Evolutionary conservation across 2,113 vertebrate species (phyloP).

Genomic region (Dinomys branickii): DNA sequence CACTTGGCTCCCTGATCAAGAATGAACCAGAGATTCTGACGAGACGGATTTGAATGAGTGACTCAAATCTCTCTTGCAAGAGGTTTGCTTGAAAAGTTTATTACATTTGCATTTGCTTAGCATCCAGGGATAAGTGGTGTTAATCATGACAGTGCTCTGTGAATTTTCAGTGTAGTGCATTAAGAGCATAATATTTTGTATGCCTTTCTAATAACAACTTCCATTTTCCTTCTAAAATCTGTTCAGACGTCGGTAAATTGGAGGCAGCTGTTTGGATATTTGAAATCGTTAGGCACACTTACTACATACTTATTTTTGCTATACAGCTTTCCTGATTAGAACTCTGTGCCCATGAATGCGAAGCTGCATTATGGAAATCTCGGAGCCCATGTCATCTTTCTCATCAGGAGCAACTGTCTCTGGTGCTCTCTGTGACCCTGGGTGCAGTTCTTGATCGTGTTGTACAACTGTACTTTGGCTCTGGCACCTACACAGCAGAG

Average conservation of each 20-base stretch:
- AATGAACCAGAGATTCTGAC: background rate
- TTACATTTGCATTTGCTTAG: slow-evolving; percentile 25
- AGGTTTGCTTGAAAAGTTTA: slow-evolving; percentile 17
- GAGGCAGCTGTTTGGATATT: background rate
- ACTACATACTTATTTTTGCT: background rate
- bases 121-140: slow-evolving; percentile 54
- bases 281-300: background rate
- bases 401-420: background rate
- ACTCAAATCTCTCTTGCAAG: slow-evolving; percentile 38
- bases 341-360: background rate
- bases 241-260: background rate
- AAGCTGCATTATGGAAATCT: background rate
- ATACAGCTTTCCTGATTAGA: background rate
- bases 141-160: slow-evolving; percentile 57
- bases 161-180: slow-evolving; percentile 28
- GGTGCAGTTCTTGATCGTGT: background rate
- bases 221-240: slow-evolving; percentile 15
- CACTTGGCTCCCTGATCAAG: background rate
- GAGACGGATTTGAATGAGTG: background rate
- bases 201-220: background rate
- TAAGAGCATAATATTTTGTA: background rate
- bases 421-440: background rate
- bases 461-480: background rate
- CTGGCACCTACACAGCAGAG: background rate
- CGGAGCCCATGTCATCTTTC: background rate